Percentiles rank a stretch among this genome's conserved stretches.
Evolutionary conservation across 2,113 vertebrate genomes (phyloP).

Genomic region (Neofelis nebulosa): DNA sequence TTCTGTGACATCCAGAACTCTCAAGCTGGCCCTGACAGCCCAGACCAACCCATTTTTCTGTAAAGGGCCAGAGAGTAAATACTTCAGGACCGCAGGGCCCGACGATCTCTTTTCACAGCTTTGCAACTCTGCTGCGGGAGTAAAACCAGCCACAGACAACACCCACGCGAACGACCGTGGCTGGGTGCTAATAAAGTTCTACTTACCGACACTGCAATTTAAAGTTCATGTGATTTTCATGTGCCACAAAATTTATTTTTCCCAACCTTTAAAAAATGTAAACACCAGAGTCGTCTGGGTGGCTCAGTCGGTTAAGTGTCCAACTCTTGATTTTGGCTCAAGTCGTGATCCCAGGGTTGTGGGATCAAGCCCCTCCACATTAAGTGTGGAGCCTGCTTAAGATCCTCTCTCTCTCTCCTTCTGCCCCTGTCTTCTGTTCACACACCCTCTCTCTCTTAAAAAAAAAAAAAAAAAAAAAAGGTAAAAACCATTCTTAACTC

Average conservation of each 20-base stretch:
- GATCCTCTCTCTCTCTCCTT: too few species aligned
- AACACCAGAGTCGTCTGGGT: neutral
- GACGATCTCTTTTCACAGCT: neutral
- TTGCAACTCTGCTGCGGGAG: fast-evolving
- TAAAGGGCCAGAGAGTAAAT: neutral
- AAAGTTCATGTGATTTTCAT: neutral
- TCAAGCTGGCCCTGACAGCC: neutral
- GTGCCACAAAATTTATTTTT: neutral
- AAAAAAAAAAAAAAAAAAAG: neutral
- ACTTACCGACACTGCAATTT: neutral
- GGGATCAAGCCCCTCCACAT: too few species aligned
- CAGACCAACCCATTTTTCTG: neutral
- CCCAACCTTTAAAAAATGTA: neutral
- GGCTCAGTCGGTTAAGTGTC: too few species aligned
- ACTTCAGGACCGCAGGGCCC: neutral
- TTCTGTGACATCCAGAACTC: neutral
- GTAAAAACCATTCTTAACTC: constrained; percentile 17
- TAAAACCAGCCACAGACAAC: neutral
- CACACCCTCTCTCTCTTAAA: too few species aligned
- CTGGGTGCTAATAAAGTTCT: neutral
- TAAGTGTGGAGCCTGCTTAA: too few species aligned
- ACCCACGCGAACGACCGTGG: fast-evolving
- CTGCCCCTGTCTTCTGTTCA: too few species aligned
- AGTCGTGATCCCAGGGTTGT: too few species aligned
- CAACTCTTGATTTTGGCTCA: too few species aligned